phyloP scores from a whole-genome alignment of 2,113 vertebrate species.

The Marmota monax region DNA sequence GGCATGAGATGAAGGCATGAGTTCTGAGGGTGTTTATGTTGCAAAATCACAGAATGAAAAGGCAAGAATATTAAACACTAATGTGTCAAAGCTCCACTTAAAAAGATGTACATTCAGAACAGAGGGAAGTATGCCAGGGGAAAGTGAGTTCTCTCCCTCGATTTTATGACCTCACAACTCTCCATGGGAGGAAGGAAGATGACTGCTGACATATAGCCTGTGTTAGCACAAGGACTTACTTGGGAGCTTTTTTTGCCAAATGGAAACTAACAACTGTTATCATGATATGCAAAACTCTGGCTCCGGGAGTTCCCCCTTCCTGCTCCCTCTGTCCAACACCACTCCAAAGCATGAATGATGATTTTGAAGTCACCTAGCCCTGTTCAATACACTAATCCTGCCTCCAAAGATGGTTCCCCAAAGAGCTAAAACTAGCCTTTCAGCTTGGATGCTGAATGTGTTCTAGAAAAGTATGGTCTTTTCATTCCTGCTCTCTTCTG shows the following conservation, averaged over 20 bases:
- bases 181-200: slow-evolving; percentile 78
- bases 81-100: slow-evolving; percentile 79
- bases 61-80: slow-evolving; percentile 39
- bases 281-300: slow-evolving; percentile 74
- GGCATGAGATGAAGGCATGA: background rate
- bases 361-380: slow-evolving; percentile 75
- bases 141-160: slow-evolving; percentile 66
- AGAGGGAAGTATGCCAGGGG: slow-evolving; percentile 76
- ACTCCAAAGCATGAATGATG: slow-evolving; percentile 70
- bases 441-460: background rate
- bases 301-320: slow-evolving; percentile 75
- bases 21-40: background rate
- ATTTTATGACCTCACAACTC: slow-evolving; percentile 76
- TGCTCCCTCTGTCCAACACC: slow-evolving; percentile 68
- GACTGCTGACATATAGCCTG: slow-evolving; percentile 66
- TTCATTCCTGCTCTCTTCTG: background rate
- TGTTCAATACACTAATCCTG: slow-evolving; percentile 55
- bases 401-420: slow-evolving; percentile 52
- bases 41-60: background rate
- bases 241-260: slow-evolving; percentile 71
- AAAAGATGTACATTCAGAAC: slow-evolving; percentile 79
- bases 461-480: background rate
- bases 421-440: slow-evolving; percentile 75
- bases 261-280: slow-evolving; percentile 61
- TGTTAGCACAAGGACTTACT: slow-evolving; percentile 74